Evolutionary conservation across 2,888 invertebrate species (phyloP).

Genomic region (Nysson spinosus): DNA sequence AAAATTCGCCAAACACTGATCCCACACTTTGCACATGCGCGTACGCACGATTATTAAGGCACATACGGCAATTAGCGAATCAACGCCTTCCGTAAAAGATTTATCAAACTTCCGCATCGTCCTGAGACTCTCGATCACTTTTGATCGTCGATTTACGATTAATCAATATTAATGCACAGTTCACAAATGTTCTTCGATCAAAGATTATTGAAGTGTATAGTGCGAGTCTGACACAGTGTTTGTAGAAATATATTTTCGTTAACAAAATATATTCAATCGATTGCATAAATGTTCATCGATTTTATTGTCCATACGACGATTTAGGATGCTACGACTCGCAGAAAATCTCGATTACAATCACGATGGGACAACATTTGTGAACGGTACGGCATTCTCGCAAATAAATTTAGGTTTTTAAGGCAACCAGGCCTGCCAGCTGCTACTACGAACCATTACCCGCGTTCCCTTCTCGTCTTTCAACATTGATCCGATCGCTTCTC

Average conservation of each 20-base stretch:
- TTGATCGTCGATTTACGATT: no score
- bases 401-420: slow-evolving; percentile 21
- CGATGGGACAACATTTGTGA: neutral
- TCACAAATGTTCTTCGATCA: no score
- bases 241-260: no score
- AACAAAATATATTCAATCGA: no score
- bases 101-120: neutral
- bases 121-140: neutral
- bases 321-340: neutral
- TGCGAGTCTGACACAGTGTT: no score
- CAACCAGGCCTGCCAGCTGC: slow-evolving; percentile 50
- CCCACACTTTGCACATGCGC: slow-evolving; percentile 40
- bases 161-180: no score
- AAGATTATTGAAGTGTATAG: no score
- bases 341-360: neutral
- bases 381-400: slow-evolving; percentile 2
- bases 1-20: no score
- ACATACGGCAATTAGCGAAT: slow-evolving; percentile 40
- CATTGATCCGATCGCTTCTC: slow-evolving; percentile 27
- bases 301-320: no score
- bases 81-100: slow-evolving; percentile 5
- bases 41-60: slow-evolving; percentile 43
- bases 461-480: slow-evolving; percentile 29
- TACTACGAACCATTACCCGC: slow-evolving; percentile 26
- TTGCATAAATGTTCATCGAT: no score